Conservation (phyloP, 2,113 vertebrate species). For the Sorex fumeus region DNA sequence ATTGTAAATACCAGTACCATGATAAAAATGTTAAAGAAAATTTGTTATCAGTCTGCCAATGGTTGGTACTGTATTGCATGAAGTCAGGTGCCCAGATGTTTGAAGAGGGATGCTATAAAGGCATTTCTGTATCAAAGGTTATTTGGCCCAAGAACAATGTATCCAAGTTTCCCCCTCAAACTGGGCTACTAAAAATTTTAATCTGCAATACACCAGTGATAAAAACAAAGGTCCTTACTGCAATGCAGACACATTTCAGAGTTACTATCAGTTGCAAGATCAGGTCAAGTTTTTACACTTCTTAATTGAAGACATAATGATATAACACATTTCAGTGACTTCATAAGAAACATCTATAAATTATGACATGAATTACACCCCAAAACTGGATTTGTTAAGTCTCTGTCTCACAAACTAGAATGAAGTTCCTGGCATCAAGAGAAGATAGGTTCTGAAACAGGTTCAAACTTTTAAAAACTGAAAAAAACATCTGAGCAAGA, state of each 20-base stretch:
- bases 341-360: background rate
- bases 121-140: background rate
- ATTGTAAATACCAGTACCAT: too few relatives aligned
- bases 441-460: background rate
- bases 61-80: background rate
- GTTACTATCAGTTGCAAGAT: background rate
- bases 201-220: background rate
- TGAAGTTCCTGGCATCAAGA: constrained; percentile 4
- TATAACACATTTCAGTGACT: background rate
- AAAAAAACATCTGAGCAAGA: background rate
- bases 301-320: background rate
- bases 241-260: background rate
- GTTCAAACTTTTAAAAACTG: background rate
- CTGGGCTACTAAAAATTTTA: background rate
- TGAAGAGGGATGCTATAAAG: background rate
- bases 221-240: background rate
- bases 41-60: background rate
- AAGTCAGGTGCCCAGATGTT: background rate
- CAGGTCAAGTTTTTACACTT: background rate
- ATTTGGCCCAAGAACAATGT: background rate
- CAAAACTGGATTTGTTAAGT: background rate
- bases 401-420: background rate
- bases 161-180: background rate
- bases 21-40: too few relatives aligned
- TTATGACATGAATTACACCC: background rate